These are phyloP conservation scores for Stratiomys singularior DNA, from an alignment of 2,888 invertebrate genomes.

Conservation along the genomic window DNA sequence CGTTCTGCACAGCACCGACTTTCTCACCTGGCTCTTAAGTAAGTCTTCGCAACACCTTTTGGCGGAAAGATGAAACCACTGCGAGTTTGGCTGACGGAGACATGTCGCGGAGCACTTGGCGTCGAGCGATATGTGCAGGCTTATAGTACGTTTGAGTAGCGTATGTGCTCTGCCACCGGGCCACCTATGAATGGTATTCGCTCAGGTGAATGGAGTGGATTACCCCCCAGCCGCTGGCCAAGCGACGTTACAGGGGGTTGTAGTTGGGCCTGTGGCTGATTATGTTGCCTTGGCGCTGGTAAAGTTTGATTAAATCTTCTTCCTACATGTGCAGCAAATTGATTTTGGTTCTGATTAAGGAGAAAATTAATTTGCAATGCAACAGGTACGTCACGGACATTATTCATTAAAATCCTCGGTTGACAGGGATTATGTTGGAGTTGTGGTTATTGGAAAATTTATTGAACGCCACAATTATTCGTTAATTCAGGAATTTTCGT, in stretches of 20 bases:
- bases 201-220: constrained; percentile 22
- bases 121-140: background rate
- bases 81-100: background rate
- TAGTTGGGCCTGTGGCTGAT: background rate
- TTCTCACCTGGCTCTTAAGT: constrained; percentile 33
- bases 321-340: constrained; percentile 13
- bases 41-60: constrained; percentile 41
- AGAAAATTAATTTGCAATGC: background rate
- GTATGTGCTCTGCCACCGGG: background rate
- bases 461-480: too few relatives aligned
- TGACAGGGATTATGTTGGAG: too few relatives aligned
- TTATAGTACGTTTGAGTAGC: background rate
- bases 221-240: constrained; percentile 27
- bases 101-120: constrained; percentile 17
- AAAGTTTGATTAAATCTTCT: constrained; percentile 17
- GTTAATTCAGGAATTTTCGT: too few relatives aligned
- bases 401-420: background rate
- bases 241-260: background rate
- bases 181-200: constrained; percentile 29
- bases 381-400: background rate
- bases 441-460: too few relatives aligned
- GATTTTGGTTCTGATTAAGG: constrained; percentile 7
- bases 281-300: background rate
- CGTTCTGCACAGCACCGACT: constrained; percentile 22
- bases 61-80: constrained; percentile 44